These are phyloP conservation scores for Elmis aenea DNA, from an alignment of 2,888 invertebrate species.

Conservation along the genomic window DNA sequence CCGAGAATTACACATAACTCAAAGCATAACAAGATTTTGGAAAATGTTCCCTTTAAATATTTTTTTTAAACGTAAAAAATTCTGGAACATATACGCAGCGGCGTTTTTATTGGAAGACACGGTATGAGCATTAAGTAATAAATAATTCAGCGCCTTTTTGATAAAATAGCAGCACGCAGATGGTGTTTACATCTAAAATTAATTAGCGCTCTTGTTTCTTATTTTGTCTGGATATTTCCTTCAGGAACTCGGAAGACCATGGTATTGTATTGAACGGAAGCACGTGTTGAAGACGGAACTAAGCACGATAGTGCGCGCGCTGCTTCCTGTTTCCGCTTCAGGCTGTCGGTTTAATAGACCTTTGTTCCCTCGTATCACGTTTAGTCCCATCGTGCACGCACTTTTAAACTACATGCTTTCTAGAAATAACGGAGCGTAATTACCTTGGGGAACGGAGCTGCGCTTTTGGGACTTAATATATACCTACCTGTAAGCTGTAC, in stretches of 20 bases:
- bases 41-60: too few relatives aligned
- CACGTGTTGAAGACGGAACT: conserved; percentile 33
- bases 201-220: conserved; percentile 5
- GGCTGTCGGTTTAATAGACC: conserved; percentile 28
- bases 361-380: conserved; percentile 22
- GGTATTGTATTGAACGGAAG: conserved; percentile 33
- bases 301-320: conserved; percentile 29
- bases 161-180: conserved; percentile 7
- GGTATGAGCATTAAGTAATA: too few relatives aligned
- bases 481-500: conserved; percentile 11
- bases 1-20: too few relatives aligned
- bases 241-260: conserved; percentile 19
- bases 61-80: too few relatives aligned
- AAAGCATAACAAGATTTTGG: too few relatives aligned
- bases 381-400: conserved; percentile 20
- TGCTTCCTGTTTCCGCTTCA: conserved; percentile 23
- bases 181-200: conserved; percentile 8
- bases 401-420: conserved; percentile 22
- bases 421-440: conserved; percentile 22
- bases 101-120: too few relatives aligned
- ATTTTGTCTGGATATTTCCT: conserved; percentile 12
- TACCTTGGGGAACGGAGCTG: conserved; percentile 18
- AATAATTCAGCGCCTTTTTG: too few relatives aligned
- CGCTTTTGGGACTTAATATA: conserved; percentile 18
- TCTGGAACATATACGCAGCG: too few relatives aligned